Base-by-base conservation (phyloP, 2,797 vertebrate species). In the Silurus lanzhouensis region DNA sequence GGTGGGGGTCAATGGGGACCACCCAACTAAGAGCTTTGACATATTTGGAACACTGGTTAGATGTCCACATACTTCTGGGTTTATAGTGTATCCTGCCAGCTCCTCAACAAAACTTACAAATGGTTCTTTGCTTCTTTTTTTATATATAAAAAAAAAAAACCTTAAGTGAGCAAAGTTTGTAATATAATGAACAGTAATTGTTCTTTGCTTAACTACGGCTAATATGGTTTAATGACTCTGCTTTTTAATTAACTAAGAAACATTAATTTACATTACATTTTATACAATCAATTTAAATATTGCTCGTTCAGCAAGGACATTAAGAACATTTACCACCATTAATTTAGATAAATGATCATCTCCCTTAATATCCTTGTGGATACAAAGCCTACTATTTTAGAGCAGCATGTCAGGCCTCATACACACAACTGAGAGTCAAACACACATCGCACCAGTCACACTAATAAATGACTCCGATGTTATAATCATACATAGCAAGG, bases 261-360 rank as follows among this genome's bases (percentile, higher is more conserved):
- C 71, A 74, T 17, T 52, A 7, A 52, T 52, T 74, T 7, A 74
- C n/a, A 55, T 75, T 55, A 55, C 72, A 75, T 57, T 75, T 55
- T 25, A 52, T 52, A 52, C 71, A 74, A 74, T 74, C 46, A 52
- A 48, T 74, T 48, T 48, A 52, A 74, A 52, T 74, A 74, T 52
- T 55, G 1, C 25, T 52, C 52, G 25, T 55, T 75, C n/a, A 55
- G 48, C 52, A 75, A 75, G 14, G n/a, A 57, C 72, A 75, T 75
- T 75, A 75, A 17, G n/a, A 75, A 55, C 14, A 75, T 57, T 55
- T 75, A 17, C 52, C n/a, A 75, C 52, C 52, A 25, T 75, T 75
- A 75, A 48, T 55, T 75, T 25, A 55, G 52, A 75, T 75, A 57
- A 75, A 75, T 75, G 72, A 75, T 27, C 72, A 75, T n/a, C n/a